A percentile compares a stretch with the other conserved stretches of the same genome.
phyloP scores from a whole-genome alignment of 2,888 invertebrate genomes.

The Clitarchus hookeri region DNA sequence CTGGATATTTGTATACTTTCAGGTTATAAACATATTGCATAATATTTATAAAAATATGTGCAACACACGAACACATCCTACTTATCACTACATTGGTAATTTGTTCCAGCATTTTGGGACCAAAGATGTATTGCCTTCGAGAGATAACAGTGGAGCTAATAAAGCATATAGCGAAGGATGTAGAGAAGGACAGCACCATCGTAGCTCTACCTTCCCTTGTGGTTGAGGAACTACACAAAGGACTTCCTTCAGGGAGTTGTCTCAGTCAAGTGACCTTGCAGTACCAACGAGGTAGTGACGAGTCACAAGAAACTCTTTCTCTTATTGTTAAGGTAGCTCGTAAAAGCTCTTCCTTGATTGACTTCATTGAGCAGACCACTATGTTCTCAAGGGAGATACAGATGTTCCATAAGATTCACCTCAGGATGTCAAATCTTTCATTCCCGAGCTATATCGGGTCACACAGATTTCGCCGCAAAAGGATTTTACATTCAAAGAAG shows the following conservation, averaged over 20 bases:
- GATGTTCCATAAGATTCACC: neutral
- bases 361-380: neutral
- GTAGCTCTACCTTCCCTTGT: neutral
- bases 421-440: neutral
- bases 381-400: neutral
- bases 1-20: too few species aligned
- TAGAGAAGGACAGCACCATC: neutral
- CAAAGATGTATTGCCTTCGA: neutral
- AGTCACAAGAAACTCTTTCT: neutral
- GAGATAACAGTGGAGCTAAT: neutral
- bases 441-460: neutral
- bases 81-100: too few species aligned
- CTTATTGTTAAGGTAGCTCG: neutral
- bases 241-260: neutral
- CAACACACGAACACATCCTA: too few species aligned
- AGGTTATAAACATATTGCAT: too few species aligned
- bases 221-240: neutral
- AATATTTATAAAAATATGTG: too few species aligned
- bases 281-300: neutral
- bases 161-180: neutral
- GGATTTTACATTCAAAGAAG: neutral
- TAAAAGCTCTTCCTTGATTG: neutral
- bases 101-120: neutral
- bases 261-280: neutral
- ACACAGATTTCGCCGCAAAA: neutral